phyloP scores from a whole-genome alignment of 1,140 invertebrate species.

The Leptoteleia sp. region DNA sequence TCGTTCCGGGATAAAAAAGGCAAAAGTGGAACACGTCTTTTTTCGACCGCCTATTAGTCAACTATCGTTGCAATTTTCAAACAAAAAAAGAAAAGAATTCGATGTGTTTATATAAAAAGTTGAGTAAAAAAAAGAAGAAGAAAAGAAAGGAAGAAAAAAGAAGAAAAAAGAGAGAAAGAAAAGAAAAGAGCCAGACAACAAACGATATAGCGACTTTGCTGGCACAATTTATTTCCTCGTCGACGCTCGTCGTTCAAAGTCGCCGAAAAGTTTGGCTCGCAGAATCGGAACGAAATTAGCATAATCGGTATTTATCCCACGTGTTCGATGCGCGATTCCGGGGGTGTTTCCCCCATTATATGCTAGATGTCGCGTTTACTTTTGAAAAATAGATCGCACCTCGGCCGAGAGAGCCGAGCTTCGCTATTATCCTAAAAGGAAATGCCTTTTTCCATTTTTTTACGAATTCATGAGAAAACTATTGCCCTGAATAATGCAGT shows the following conservation, averaged over 20 bases:
- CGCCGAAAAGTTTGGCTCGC: constrained; percentile 25
- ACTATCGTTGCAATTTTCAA: constrained; percentile 1
- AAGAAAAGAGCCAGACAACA: too few relatives aligned
- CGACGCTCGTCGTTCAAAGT: constrained; percentile 22
- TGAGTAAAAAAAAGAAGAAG: not conserved
- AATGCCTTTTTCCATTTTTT: constrained; percentile 57
- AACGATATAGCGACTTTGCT: constrained; percentile 1
- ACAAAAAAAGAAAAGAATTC: constrained; percentile 4
- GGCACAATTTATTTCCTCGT: constrained; percentile 17
- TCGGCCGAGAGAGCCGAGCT: constrained; percentile 20
- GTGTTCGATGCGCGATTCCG: constrained; percentile 44
- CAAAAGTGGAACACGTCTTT: not conserved
- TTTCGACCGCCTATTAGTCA: constrained; percentile 14
- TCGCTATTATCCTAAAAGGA: constrained; percentile 63
- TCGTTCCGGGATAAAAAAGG: constrained; percentile 1
- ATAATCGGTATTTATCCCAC: constrained; percentile 56
- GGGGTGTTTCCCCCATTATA: constrained; percentile 48
- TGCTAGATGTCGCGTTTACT: constrained; percentile 54
- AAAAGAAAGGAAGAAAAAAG: too few relatives aligned
- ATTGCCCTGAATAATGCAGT: constrained; percentile 66
- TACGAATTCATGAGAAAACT: constrained; percentile 66
- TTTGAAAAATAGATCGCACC: constrained; percentile 50
- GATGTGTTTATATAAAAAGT: constrained; percentile 3
- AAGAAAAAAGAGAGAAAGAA: too few relatives aligned
- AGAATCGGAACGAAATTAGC: constrained; percentile 33